Conservation (phyloP, 2,113 vertebrate genomes). For the Sturnus vulgaris region DNA sequence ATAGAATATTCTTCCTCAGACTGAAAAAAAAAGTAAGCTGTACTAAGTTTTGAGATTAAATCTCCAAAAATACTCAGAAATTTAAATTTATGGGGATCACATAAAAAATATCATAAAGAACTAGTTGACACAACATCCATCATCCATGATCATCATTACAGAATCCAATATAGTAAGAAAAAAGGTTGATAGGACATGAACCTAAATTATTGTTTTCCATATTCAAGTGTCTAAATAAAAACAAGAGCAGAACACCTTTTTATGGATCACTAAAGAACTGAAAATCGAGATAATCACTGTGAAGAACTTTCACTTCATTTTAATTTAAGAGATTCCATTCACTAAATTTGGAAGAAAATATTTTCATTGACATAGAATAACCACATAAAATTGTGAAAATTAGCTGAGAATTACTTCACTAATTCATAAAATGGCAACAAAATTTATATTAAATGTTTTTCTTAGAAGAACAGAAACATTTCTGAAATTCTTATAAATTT, state of each 20-base stretch:
- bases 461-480: neutral
- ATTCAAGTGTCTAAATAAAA: neutral
- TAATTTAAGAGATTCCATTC: neutral
- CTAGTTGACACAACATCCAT: neutral
- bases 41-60: neutral
- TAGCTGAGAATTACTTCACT: neutral
- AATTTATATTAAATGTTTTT: neutral
- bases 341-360: neutral
- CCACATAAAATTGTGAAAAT: neutral
- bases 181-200: neutral
- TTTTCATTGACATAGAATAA: neutral
- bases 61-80: neutral
- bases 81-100: neutral
- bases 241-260: neutral
- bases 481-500: neutral
- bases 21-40: rapidly evolving
- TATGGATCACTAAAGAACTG: neutral
- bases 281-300: neutral
- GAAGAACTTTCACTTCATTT: neutral
- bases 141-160: neutral
- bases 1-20: neutral
- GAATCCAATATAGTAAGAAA: neutral
- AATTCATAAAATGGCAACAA: neutral
- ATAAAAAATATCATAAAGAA: neutral
- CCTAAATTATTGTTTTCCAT: neutral